Evolutionary conservation across 2,113 vertebrate genomes (phyloP).

Genomic region (Phocoena sinus): DNA sequence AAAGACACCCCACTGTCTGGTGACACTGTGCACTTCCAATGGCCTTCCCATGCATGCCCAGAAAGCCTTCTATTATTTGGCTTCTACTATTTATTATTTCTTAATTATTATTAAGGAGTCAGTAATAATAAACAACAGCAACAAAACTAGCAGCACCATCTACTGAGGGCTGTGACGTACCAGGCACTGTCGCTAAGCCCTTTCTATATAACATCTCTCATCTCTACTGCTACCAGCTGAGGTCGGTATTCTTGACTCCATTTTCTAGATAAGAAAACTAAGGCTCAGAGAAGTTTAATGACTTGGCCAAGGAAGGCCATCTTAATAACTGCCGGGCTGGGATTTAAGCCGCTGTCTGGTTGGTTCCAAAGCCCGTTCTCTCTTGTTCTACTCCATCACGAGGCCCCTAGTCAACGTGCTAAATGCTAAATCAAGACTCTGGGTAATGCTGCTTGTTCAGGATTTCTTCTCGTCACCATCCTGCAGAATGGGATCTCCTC

Average conservation of each 20-base stretch:
- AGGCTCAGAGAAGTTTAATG: not conserved
- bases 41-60: not conserved
- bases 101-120: not conserved
- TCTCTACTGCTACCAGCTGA: not conserved
- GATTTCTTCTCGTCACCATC: not conserved
- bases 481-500: not conserved
- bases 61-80: not conserved
- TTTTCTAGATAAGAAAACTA: not conserved
- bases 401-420: not conserved
- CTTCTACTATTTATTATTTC: too few relatives aligned
- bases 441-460: not conserved
- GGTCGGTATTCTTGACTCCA: not conserved
- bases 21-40: not conserved
- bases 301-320: not conserved
- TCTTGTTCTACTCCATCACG: not conserved
- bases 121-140: not conserved
- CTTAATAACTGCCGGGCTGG: not conserved
- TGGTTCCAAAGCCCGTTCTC: not conserved
- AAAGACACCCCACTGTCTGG: not conserved
- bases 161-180: not conserved
- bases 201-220: not conserved
- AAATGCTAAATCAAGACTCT: not conserved
- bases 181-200: not conserved
- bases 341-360: not conserved
- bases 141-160: not conserved